Base-by-base conservation (phyloP, 2,888 invertebrate species). In the Pyrgus malvae region DNA sequence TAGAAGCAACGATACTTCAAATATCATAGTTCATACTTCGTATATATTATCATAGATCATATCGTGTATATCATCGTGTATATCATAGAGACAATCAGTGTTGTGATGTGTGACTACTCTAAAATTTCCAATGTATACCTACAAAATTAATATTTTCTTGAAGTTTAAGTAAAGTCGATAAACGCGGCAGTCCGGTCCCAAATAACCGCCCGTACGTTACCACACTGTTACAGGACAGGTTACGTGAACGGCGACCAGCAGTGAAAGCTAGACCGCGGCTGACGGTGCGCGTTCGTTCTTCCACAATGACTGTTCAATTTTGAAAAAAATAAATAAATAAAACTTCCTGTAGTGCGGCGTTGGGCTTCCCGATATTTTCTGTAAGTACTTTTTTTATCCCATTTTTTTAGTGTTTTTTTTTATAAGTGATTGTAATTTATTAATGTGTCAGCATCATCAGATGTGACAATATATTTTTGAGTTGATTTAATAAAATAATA, bases 221-320 rank as follows among this genome's bases (percentile, higher is more conserved):
- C 63, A 25, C 27, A 17, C 14, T 57, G 67, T 74, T 76, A 69
- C 74, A 68, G 68, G 48, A 57, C 21, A 31, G 63, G 64, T 78
- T 78, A 78, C 77, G 80, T 76, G 70, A 66, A 41, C 55, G 48
- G 49, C 46, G 21, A 11, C 8, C 42, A 31, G 44, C 74, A 84
- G 85, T 84, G 85, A 85, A 82, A 83, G 85, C 72, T 72, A 58
- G 56, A 62, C 68, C 67, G 64, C 55, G 65, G 65, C 61, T 63
- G 65, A 56, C 69, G 67, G 69, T 64, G 64, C 63, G 58, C 51
- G 45, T 51, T 54, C 59, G 55, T 50, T 51, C 59, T 54, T 59
- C 37, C 29, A 29, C 29, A 31, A 16, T 53, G 45, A 21, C 29
- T 11, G 3, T 25, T 37, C 19, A 12, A 12, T n/a, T 54, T 48